Base-by-base conservation (phyloP, 1,140 invertebrate genomes). In the Halotydeus destructor region DNA sequence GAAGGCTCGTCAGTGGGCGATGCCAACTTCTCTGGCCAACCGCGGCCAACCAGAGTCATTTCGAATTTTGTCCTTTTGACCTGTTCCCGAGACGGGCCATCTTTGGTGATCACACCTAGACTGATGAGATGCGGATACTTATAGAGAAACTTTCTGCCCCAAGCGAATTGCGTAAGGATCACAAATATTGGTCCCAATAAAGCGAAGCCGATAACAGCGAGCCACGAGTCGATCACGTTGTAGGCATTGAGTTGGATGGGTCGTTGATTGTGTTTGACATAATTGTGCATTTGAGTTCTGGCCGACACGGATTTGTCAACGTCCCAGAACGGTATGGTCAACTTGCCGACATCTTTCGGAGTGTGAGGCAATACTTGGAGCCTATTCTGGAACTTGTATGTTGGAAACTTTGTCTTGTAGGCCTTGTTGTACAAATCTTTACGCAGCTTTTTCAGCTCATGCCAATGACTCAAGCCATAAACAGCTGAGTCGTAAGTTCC, bases 401-500 rank as follows among this genome's bases (percentile, higher is more conserved):
- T 22, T n/a, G 41, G 30, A 16, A 48, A 26, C 37, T 38, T 51
- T 86, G 80, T 48, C 1, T 42, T 43, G 2, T 50, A 43, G 16
- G 45, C 32, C 33, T 43, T 36, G 14, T 8, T 32, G 25, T 38
- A 40, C 9, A 50, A 22, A 21, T 27, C 38, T 18, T 35, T 25
- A 6, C 48, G 40, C 12, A 50, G 16, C 5, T 26, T 14, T 8
- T 18, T 43, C 9, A 85, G 55, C 53, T 84, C 72, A 39, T 65
- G 52, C 1, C 54, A 49, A 55, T 76, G 59, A 4, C 71, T 68
- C 39, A 81, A 53, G 11, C 76, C 72, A 60, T 82, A 61, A 28
- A 89, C 67, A 1, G 74, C 68, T 1, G 78, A 82, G 50, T 82
- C 71, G 72, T 77, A 84, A 11, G 82, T 88, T 14, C 72, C 81